phyloP scores from a whole-genome alignment of 2,888 invertebrate genomes.

The Neelides folsomi region DNA sequence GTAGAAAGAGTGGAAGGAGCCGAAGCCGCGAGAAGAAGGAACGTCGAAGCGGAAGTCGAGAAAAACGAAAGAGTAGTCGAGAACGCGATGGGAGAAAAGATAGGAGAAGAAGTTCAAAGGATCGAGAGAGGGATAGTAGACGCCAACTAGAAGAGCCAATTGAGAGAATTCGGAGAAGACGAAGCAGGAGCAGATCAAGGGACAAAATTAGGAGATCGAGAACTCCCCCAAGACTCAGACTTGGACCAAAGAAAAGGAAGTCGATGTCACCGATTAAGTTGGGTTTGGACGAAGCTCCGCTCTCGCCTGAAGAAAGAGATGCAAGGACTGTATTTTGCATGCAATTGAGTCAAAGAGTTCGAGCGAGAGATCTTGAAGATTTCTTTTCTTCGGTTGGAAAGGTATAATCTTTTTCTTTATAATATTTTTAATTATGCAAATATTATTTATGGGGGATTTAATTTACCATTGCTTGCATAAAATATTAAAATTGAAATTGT shows the following conservation, averaged over 20 bases:
- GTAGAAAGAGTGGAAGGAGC: slow-evolving; percentile 31
- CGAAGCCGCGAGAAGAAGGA: slow-evolving; percentile 26
- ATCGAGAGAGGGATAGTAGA: slow-evolving; percentile 3
- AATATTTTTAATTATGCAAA: background rate
- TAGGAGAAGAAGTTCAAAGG: slow-evolving; percentile 30
- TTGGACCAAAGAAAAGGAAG: slow-evolving; percentile 22
- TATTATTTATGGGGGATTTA: background rate
- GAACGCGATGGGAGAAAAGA: slow-evolving; percentile 35
- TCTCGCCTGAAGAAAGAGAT: slow-evolving; percentile 94
- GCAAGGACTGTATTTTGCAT: slow-evolving; percentile 98
- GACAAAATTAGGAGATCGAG: slow-evolving; percentile 34
- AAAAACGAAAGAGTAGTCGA: slow-evolving; percentile 38
- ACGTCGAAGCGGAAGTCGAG: slow-evolving; percentile 19
- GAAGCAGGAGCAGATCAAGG: slow-evolving; percentile 11
- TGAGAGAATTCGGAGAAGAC: slow-evolving; percentile 9
- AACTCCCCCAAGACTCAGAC: slow-evolving; percentile 35
- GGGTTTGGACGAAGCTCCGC: slow-evolving; percentile 32
- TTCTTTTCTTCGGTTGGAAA: slow-evolving; percentile 98
- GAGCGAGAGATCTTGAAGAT: slow-evolving; percentile 89
- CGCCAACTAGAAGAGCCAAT: background rate
- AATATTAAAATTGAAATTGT: background rate
- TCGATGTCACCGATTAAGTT: slow-evolving; percentile 25
- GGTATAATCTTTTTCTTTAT: slow-evolving; percentile 43
- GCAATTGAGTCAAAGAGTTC: slow-evolving; percentile 88
- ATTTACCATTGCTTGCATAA: background rate